Base-by-base conservation (phyloP, 2,888 invertebrate genomes). In the Salpingus planirostris region DNA sequence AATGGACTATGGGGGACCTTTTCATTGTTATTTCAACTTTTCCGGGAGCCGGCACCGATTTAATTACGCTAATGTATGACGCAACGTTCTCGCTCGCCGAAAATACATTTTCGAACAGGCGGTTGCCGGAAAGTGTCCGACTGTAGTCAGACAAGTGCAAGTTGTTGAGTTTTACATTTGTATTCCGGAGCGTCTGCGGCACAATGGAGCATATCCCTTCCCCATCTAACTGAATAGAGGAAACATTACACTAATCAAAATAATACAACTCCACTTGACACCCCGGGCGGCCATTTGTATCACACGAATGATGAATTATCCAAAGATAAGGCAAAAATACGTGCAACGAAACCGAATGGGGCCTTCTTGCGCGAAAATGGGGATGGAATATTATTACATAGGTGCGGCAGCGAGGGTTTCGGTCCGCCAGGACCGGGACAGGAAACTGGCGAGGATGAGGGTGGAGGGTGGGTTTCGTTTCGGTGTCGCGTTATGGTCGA, bases 241-340 rank as follows among this genome's bases (percentile, higher is more conserved):
- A 55, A 53, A 54, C 54, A 57, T 57, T 56, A 53, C 50, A 57
- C 56, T 55, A 55, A 57, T 57, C 54, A 54, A 55, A 57, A 55
- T 55, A 55, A 55, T 53, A 55, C 53, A 50, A 52, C 49, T 50
- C 47, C 45, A 54, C 54, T 54, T 54, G 53, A 55, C 55, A 54
- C 54, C 52, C 51, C 35, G 42, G 49, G 46, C 47, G 43, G 43
- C 50, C 52, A 50, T 53, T 56, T 57, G 53, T 54, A 55, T 52
- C 50, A 44, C 48, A 50, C 47, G 54, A 57, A 56, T 59, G 56
- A 58, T 57, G 57, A 59, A 59, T 59, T 57, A 55, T 50, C 48
- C 47, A 46, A 49, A 55, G 55, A 57, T 58, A 57, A 55, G 52
- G 54, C 49, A 54, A 56, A 57, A 54, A 53, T 56, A 57, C 59